Base-by-base conservation (phyloP, 2,888 invertebrate genomes). In the Chalcosyrphus nemorum region DNA sequence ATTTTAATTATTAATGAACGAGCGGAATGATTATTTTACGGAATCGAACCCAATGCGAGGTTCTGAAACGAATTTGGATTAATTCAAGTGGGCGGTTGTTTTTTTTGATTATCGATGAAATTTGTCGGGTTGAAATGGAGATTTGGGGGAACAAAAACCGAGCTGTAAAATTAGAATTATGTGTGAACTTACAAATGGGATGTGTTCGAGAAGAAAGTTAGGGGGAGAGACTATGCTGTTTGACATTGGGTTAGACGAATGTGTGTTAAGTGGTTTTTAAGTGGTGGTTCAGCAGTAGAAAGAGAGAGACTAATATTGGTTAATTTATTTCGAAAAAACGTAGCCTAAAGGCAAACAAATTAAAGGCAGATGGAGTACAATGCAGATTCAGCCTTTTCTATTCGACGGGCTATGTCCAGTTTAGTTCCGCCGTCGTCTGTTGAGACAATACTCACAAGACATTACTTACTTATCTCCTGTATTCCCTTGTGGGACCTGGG, bases 1-100 rank as follows among this genome's bases (percentile, higher is more conserved):
- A 4, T 56, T 56, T 41, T 57, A 59, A 76, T 59, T 52, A 61
- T 76, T 81, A 81, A 81, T 81, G 81, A 81, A 59, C 56, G 15
- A 65, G 54, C 35, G 63, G n/a, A 57, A 65, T 38, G 76, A 52
- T 81, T 57, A 54, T 63, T 81, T 63, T 70, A 76, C 50, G 50
- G 63, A n/a, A n/a, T n/a, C n/a, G n/a, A n/a, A n/a, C 27, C 43
- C 32, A 47, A 29, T 74, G 74, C 66, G 43, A 43, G 47, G 57
- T 19, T 3, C 19, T 41, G 63, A 43, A 41, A 81, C 50, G 32
- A 70, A 81, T 81, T 76, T 17, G 41, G 29, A 38, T 70, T 21
- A 24, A 75, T 56, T 56, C 7, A 63, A 50, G 81, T 81, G 63
- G 81, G 81, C 75, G 61, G 66, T 24, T n/a, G n/a, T n/a, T n/a